Evolutionary conservation across 2,113 vertebrate genomes (phyloP).

Genomic region (Athene noctua): DNA sequence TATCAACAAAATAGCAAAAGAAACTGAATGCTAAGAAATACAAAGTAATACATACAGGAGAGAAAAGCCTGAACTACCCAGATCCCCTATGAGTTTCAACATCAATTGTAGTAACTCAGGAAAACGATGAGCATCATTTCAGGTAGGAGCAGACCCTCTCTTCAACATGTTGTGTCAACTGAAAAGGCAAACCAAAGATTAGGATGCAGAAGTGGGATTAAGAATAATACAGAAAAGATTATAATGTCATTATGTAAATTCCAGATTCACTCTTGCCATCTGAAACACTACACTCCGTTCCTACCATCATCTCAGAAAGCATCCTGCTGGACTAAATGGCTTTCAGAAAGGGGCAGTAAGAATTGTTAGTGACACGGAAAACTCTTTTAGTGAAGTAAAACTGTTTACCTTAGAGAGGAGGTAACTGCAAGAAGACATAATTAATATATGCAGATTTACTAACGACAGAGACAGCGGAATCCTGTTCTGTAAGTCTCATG

Average conservation of each 20-base stretch:
- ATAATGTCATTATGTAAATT: neutral
- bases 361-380: neutral
- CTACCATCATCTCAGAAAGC: neutral
- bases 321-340: neutral
- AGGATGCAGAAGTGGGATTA: neutral
- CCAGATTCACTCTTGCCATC: neutral
- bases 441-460: neutral
- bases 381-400: neutral
- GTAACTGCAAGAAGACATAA: neutral
- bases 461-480: too few species aligned
- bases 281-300: neutral
- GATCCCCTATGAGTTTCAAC: neutral
- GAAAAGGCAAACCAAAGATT: neutral
- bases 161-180: fast-evolving
- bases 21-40: neutral
- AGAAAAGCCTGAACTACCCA: neutral
- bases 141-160: neutral
- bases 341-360: neutral
- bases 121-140: neutral
- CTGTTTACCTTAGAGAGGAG: neutral
- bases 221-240: neutral
- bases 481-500: neutral
- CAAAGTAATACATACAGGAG: neutral
- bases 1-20: neutral
- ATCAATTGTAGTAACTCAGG: neutral